A percentile compares a stretch with the other conserved stretches of the same genome.
These are phyloP conservation scores for Circaetus gallicus DNA, from an alignment of 2,113 vertebrate genomes.

Conservation along the genomic window DNA sequence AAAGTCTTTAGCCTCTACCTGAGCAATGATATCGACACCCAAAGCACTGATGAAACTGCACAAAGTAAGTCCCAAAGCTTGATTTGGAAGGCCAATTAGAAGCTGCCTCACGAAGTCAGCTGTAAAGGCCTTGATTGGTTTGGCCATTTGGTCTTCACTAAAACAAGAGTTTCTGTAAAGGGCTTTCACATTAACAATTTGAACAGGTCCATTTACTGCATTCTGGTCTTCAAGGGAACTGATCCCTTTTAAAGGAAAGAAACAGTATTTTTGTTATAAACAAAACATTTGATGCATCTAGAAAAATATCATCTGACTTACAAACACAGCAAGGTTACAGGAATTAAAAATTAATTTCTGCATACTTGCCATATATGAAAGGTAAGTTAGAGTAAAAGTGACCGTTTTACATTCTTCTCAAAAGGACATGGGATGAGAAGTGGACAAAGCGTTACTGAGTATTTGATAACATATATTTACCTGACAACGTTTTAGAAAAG, in stretches of 20 bases:
- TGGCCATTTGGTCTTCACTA: constrained; percentile 95
- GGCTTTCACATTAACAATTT: constrained; percentile 82
- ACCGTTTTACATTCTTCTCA: background rate
- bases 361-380: background rate
- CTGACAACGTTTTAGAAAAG: constrained; percentile 91
- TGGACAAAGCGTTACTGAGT: background rate
- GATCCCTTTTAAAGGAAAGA: constrained; percentile 63
- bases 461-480: constrained; percentile 65
- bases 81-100: constrained; percentile 93
- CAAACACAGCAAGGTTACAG: background rate
- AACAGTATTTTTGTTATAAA: background rate
- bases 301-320: background rate
- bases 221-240: constrained; percentile 83
- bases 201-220: constrained; percentile 87
- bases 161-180: constrained; percentile 86
- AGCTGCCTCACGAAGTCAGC: constrained; percentile 96
- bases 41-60: constrained; percentile 93
- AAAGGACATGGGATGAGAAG: background rate
- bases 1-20: constrained; percentile 96
- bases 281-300: background rate
- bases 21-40: constrained; percentile 89
- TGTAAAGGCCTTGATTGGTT: constrained; percentile 95
- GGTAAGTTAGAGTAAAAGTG: background rate
- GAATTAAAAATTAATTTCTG: background rate
- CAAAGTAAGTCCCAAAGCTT: constrained; percentile 88